Evolutionary conservation across 1,140 invertebrate species (phyloP).

Genomic region (Belonocnema kinseyi): DNA sequence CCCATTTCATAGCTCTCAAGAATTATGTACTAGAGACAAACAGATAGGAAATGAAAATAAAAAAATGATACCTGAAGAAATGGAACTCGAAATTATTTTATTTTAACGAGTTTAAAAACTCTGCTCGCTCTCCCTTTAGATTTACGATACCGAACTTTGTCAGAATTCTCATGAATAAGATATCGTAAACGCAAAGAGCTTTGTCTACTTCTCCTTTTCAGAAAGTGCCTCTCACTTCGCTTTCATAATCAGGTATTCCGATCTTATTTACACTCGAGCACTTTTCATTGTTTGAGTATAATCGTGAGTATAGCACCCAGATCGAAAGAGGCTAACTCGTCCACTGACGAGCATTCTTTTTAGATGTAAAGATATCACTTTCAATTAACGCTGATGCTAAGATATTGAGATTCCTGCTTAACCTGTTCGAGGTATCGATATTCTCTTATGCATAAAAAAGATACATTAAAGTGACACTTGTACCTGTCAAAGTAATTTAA

Average conservation of each 20-base stretch:
- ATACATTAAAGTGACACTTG: too few species aligned
- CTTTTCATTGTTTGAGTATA: constrained; percentile 8
- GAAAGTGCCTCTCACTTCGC: constrained; percentile 17
- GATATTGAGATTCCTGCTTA: neutral
- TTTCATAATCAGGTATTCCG: neutral
- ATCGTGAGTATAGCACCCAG: neutral
- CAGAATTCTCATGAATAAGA: constrained; percentile 5
- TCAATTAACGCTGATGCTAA: neutral
- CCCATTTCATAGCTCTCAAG: too few species aligned
- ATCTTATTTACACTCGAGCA: constrained; percentile 13
- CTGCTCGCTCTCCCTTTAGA: neutral
- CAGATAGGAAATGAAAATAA: too few species aligned
- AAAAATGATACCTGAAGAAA: too few species aligned
- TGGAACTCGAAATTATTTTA: neutral
- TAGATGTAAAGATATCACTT: neutral
- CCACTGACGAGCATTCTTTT: neutral
- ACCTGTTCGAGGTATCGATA: too few species aligned
- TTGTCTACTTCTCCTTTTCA: neutral
- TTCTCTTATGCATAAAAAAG: too few species aligned
- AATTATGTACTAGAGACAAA: too few species aligned
- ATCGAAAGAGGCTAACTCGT: neutral
- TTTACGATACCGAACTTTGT: neutral
- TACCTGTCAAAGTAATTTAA: too few species aligned
- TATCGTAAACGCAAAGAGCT: constrained; percentile 15
- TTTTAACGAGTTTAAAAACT: neutral